Evolutionary conservation across 2,888 invertebrate species (phyloP), one percentile per base, ranked within the genome.

Genomic region (Callyntrura guangdongensis): DNA sequence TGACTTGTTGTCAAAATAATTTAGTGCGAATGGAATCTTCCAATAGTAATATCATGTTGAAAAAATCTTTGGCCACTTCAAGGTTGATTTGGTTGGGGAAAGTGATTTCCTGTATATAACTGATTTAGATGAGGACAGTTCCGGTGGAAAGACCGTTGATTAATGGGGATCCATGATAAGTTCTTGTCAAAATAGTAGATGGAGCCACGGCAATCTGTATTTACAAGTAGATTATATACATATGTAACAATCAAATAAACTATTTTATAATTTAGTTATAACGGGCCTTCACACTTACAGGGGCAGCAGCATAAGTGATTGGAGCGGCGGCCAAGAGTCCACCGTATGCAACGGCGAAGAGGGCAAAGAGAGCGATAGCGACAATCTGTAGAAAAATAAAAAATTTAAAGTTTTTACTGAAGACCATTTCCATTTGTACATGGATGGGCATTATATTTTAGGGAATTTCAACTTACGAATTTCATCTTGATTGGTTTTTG

Each of bases 81-180:
- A 22, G 47, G 74, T n/a, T n/a, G 45, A 12, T n/a, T 45, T 45
- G 77, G 22, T 47, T 77, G 49, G n/a, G 17, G 69, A 72, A 56
- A 25, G 17, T 17, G n/a, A 2, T 61, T 17, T 0, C 6, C 22
- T 12, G 83, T 67, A 14, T n/a, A n/a, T 22, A 25, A 67, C 0
- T 49, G n/a, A 61, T 77, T 86, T 86, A 86, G 27, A 77, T 47
- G 69, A 87, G 81, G 59, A 87, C 69, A 81, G 88, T 67, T 1
- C 88, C 88, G 17, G 61, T 72, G 47, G 61, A 64, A 17, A 59
- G 45, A 36, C 88, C 88, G 64, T 88, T 88, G 82, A 88, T 88
- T 56, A 88, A 72, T 59, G 88, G 88, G 59, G 81, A 81, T 69
- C 88, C 88, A 45, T 88, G 88, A 36, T 82, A 82, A 20, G 88